Evolutionary conservation across 2,888 invertebrate species (phyloP), one percentile per base, ranked within the genome.

Genomic region (Folsomia manolachei): DNA sequence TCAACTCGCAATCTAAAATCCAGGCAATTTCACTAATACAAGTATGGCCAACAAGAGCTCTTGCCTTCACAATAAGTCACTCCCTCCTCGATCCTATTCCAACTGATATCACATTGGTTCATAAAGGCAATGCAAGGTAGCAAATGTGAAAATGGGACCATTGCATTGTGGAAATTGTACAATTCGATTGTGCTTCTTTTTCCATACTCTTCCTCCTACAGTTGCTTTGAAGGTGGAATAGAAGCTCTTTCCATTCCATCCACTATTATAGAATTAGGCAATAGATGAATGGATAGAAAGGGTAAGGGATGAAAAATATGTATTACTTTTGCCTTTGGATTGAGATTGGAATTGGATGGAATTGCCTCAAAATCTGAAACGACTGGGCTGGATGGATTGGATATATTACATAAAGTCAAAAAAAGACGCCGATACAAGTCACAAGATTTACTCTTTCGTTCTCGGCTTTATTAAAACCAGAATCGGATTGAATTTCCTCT

Each of bases 391-490:
- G 21, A 51, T 18, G 9, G 9, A 51, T 56, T 56, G 19, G 27
- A 25, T 27, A 63, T 63, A 63, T 23, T 26, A 26, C 27, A 21
- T 24, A 14, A 62, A 62, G 62, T 25, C 63, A 63, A n/a, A n/a
- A n/a, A n/a, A n/a, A n/a, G n/a, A n/a, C n/a, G n/a, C n/a, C n/a
- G n/a, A n/a, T n/a, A n/a, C 56, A 7, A 14, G n/a, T 27, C 63
- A 26, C 7, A 26, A n/a, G 63, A 63, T 25, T 62, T 39, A 39
- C 39, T 39, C 39, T 39, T 27, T 7, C 63, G 26, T 63, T 27
- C 63, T 63, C 27, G n/a, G 23, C 63, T 63, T 63, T 63, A 63
- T 63, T 63, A 63, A 63, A 63, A 63, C 63, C 63, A 26, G 63
- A 21, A 25, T 63, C 63, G 25, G 24, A 56, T 56, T 56, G 56